Conservation (phyloP, 2,888 invertebrate species). For the Agrilus mali region DNA sequence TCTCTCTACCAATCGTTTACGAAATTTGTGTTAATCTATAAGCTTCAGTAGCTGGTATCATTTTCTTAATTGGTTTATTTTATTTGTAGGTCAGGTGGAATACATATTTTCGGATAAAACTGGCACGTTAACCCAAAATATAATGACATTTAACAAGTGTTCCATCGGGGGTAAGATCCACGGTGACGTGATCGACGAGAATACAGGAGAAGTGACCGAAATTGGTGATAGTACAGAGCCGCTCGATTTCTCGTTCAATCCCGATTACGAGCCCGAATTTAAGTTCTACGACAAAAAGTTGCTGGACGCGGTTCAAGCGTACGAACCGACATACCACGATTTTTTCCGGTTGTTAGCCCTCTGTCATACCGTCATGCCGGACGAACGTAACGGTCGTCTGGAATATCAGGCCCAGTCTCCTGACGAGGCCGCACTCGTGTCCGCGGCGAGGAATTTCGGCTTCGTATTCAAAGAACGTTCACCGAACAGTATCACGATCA, state of each 20-base stretch:
- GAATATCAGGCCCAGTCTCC: conserved; percentile 96
- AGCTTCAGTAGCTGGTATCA: background rate
- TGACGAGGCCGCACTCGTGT: conserved; percentile 93
- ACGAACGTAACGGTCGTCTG: conserved; percentile 70
- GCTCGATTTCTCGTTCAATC: conserved; percentile 91
- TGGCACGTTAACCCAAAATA: conserved; percentile 97
- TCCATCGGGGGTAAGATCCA: conserved; percentile 86
- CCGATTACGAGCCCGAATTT: conserved; percentile 83
- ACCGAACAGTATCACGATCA: conserved; percentile 86
- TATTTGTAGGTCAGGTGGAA: conserved; percentile 74
- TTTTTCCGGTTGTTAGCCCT: conserved; percentile 89
- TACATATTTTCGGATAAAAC: conserved; percentile 99
- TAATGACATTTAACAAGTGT: conserved; percentile 99
- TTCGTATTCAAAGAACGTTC: conserved; percentile 92
- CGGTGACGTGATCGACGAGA: conserved; percentile 81
- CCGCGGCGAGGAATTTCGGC: conserved; percentile 96
- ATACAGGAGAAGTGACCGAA: conserved; percentile 78
- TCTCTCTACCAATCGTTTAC: no score
- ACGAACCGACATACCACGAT: conserved; percentile 63
- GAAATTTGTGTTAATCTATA: background rate
- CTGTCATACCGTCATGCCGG: conserved; percentile 99
- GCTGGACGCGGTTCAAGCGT: conserved; percentile 66
- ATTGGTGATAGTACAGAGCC: conserved; percentile 67
- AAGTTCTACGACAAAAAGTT: conserved; percentile 85
- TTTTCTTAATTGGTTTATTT: background rate